Conservation (phyloP, 2,888 invertebrate species). For the Cistogaster globosa region DNA sequence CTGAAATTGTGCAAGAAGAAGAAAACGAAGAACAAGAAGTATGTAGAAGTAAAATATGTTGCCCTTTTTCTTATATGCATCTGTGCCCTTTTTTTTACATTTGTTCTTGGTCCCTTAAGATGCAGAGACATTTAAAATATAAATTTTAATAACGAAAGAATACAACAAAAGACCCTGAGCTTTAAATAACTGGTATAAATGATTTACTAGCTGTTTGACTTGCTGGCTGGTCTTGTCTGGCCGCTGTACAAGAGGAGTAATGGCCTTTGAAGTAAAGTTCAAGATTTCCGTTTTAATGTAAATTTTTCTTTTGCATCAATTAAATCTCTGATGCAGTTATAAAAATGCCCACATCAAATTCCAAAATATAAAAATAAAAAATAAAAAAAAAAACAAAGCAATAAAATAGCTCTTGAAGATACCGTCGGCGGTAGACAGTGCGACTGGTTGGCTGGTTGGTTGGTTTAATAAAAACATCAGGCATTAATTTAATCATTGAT, state of each 20-base stretch:
- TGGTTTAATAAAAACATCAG: conserved; percentile 28
- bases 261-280: conserved; percentile 66
- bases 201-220: background rate
- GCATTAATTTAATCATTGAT: conserved; percentile 39
- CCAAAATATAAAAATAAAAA: background rate
- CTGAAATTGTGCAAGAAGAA: conserved; percentile 12
- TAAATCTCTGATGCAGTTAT: conserved; percentile 58
- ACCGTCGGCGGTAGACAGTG: conserved; percentile 28
- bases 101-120: conserved; percentile 4
- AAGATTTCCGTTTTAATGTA: conserved; percentile 67
- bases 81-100: conserved; percentile 56
- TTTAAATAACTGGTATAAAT: conserved; percentile 51
- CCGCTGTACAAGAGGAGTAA: conserved; percentile 17
- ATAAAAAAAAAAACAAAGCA: conserved; percentile 2
- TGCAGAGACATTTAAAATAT: background rate
- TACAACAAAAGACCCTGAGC: conserved; percentile 59
- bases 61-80: conserved; percentile 38
- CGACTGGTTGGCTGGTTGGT: conserved; percentile 16
- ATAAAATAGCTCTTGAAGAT: conserved; percentile 24
- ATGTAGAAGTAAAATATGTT: background rate
- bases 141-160: conserved; percentile 24
- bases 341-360: conserved; percentile 48
- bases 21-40: background rate
- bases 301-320: conserved; percentile 64
- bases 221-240: background rate